phyloP scores from a whole-genome alignment of 2,797 vertebrate genomes.

The Tadarida brasiliensis region DNA sequence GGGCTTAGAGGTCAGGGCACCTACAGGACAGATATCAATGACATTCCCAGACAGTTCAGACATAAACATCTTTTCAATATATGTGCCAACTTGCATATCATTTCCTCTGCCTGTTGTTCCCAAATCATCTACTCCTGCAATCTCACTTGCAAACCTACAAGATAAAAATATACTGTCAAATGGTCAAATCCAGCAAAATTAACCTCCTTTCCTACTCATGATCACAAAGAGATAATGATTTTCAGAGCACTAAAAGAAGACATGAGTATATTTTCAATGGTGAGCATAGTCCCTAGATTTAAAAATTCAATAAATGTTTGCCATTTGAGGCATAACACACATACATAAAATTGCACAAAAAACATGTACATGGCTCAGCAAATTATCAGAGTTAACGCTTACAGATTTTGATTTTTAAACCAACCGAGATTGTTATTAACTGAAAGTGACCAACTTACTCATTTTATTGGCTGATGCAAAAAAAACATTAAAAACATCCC shows the following conservation, averaged over 20 bases:
- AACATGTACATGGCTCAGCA: background rate
- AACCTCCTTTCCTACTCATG: constrained; percentile 29
- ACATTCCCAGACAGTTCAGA: constrained; percentile 96
- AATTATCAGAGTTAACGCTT: constrained; percentile 40
- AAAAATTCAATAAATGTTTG: constrained; percentile 17
- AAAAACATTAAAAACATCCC: background rate
- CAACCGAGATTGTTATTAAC: constrained; percentile 32
- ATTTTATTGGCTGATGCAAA: constrained; percentile 36
- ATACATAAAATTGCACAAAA: constrained; percentile 8
- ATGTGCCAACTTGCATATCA: constrained; percentile 97
- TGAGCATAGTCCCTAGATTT: background rate
- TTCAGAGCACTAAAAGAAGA: constrained; percentile 58
- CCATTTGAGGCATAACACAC: background rate
- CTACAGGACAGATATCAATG: constrained; percentile 96
- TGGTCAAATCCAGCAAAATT: background rate
- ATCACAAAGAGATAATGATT: constrained; percentile 33
- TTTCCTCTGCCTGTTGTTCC: constrained; percentile 99
- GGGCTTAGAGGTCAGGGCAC: constrained; percentile 97
- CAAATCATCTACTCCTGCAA: constrained; percentile 97
- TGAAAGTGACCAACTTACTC: background rate
- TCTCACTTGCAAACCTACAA: constrained; percentile 96
- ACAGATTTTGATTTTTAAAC: constrained; percentile 32
- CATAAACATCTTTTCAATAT: constrained; percentile 99
- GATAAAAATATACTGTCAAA: constrained; percentile 58
- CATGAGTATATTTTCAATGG: constrained; percentile 4